Base-by-base conservation (phyloP, 35 echinoderm and acorn worm species). In the Apostichopus parvimensis region DNA sequence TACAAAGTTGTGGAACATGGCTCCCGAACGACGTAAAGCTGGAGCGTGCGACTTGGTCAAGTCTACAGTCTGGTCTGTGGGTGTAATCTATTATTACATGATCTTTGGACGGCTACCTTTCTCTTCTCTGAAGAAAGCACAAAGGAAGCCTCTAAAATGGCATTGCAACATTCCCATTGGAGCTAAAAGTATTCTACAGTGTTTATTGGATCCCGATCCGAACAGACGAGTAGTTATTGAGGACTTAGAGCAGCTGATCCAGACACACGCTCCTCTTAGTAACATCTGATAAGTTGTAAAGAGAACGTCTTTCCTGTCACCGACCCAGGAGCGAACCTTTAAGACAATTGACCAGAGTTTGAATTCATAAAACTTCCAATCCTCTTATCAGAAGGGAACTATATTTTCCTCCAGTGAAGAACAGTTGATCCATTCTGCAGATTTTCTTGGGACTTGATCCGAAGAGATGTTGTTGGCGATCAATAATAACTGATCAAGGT, bases 61-160 rank as follows among this genome's bases (percentile, higher is more conserved):
- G 68, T 64, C 87, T 2, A 90, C 87, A 8, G 68, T 90, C 12
- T 90, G 87, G 87, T 90, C 87, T 21, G 53, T 90, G 8, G 87
- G 87, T 28, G 73, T 90, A 1, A 73, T 54, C 0, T 90, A 54
- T 54, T 90, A 76, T 66, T 77, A 34, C 28, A 34, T 34, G 28
- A 34, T 34, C 28, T 34, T 34, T 34, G 28, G 28, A 34, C 28
- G 28, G 28, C 28, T 34, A 34, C 28, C 28, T 34, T 34, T 34
- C 28, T 34, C 28, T 34, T 34, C 28, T 34, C 28, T 34, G 28
- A 34, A 34, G 28, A 34, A 34, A 34, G 28, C 28, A 34, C 28
- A 34, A 34, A 34, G 77, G 7, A 90, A 76, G 87, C 8, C 72
- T 22, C 72, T 90, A 5, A 57, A 73, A 14, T 13, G 34, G 0